Evolutionary conservation across 2,797 vertebrate species (phyloP).

Genomic region (Acipenser ruthenus): DNA sequence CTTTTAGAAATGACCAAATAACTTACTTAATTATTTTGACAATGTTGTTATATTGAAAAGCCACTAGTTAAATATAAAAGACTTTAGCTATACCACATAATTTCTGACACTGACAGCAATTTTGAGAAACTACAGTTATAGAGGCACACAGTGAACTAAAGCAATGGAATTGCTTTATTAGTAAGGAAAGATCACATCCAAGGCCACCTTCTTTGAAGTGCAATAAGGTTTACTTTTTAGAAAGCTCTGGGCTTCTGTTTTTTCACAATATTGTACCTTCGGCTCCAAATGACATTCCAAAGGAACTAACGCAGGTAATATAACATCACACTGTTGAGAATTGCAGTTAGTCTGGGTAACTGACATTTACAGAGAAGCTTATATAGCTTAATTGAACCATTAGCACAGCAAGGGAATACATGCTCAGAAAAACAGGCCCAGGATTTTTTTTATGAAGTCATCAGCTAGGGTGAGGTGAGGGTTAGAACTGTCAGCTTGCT

Average conservation of each 20-base stretch:
- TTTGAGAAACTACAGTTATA: not conserved
- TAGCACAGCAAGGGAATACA: not conserved
- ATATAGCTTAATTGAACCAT: too few species aligned
- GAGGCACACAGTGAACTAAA: not conserved
- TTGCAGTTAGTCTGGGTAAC: not conserved
- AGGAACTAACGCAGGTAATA: not conserved
- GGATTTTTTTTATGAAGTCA: not conserved
- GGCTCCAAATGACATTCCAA: not conserved
- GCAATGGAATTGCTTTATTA: constrained; percentile 8
- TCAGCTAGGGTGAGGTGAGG: too few species aligned
- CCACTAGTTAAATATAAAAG: too few species aligned
- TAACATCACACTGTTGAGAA: not conserved
- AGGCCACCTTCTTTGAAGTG: constrained; percentile 37
- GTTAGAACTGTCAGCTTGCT: too few species aligned
- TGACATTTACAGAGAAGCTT: not conserved
- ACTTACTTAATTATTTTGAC: too few species aligned
- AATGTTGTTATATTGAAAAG: too few species aligned
- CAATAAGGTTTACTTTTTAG: constrained; percentile 43
- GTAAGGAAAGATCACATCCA: constrained; percentile 40
- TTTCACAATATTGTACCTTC: constrained; percentile 4
- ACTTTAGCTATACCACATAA: too few species aligned
- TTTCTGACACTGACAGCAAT: not conserved
- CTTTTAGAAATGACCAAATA: too few species aligned
- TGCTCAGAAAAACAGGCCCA: not conserved
- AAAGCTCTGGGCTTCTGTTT: constrained; percentile 18